Conservation (phyloP, 2,113 vertebrate species). For the Microtus pennsylvanicus region DNA sequence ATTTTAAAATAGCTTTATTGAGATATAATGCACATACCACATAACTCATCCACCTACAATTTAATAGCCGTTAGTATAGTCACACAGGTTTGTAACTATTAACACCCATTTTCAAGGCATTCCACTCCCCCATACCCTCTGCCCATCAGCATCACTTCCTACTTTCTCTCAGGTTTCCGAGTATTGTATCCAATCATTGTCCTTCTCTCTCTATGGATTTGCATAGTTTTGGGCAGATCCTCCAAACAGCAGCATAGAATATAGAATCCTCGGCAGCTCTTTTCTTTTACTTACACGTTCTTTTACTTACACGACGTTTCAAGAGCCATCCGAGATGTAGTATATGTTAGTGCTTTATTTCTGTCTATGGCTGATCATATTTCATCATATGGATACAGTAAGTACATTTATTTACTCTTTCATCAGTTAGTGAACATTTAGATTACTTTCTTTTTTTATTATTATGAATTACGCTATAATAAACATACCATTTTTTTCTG, state of each 20-base stretch:
- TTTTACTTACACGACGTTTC: background rate
- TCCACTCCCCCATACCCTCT: background rate
- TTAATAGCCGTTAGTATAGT: background rate
- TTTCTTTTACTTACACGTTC: constrained; percentile 5
- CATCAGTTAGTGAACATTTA: background rate
- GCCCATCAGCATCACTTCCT: background rate
- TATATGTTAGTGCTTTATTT: background rate
- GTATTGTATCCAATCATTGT: background rate
- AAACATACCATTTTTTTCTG: background rate
- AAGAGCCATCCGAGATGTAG: background rate
- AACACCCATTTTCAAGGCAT: background rate
- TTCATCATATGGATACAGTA: background rate
- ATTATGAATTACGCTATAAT: background rate
- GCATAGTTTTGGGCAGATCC: background rate
- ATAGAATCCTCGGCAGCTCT: background rate
- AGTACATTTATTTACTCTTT: background rate
- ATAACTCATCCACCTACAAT: background rate
- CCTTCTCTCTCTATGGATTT: background rate
- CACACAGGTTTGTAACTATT: background rate
- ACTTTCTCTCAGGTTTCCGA: background rate
- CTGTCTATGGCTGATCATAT: background rate
- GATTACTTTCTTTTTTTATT: background rate
- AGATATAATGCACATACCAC: background rate
- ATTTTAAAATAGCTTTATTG: background rate
- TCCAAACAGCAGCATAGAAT: background rate